phyloP scores from a whole-genome alignment of 2,797 vertebrate genomes.

The Chromobotia macracanthus region DNA sequence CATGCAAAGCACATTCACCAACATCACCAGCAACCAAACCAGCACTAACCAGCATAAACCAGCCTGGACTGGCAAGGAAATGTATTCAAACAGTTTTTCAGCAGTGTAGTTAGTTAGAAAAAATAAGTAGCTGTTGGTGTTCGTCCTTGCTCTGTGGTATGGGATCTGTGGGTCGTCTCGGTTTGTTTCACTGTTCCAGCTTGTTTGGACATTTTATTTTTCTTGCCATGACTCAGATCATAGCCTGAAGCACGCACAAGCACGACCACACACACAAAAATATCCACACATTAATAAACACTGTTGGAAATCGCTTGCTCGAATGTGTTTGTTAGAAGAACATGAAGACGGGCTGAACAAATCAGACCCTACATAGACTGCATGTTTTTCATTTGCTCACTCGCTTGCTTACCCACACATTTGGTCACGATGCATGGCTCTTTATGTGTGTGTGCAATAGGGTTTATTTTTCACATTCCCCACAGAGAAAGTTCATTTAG shows the following conservation, averaged over 20 bases:
- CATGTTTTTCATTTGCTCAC: constrained; percentile 14
- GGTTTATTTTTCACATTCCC: constrained; percentile 30
- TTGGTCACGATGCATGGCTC: constrained; percentile 36
- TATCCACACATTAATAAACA: constrained; percentile 40
- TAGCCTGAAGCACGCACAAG: constrained; percentile 9
- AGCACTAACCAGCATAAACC: background rate
- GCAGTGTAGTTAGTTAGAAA: background rate
- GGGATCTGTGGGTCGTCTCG: background rate
- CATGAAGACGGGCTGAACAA: background rate
- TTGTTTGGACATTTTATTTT: constrained; percentile 26
- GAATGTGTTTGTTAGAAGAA: background rate
- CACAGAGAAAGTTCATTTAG: constrained; percentile 38
- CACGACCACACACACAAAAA: constrained; percentile 32
- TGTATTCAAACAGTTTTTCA: background rate
- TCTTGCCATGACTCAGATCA: constrained; percentile 31
- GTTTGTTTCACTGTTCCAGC: constrained; percentile 14
- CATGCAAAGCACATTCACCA: no score
- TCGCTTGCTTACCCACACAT: background rate
- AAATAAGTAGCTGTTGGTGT: constrained; percentile 5
- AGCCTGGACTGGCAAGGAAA: background rate
- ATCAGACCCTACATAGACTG: background rate
- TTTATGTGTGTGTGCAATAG: constrained; percentile 41
- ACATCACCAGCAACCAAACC: background rate
- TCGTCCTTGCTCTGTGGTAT: constrained; percentile 25
- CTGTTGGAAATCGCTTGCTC: background rate